Evolutionary conservation across 2,113 vertebrate species (phyloP).

Genomic region (Crotalus helleri): DNA sequence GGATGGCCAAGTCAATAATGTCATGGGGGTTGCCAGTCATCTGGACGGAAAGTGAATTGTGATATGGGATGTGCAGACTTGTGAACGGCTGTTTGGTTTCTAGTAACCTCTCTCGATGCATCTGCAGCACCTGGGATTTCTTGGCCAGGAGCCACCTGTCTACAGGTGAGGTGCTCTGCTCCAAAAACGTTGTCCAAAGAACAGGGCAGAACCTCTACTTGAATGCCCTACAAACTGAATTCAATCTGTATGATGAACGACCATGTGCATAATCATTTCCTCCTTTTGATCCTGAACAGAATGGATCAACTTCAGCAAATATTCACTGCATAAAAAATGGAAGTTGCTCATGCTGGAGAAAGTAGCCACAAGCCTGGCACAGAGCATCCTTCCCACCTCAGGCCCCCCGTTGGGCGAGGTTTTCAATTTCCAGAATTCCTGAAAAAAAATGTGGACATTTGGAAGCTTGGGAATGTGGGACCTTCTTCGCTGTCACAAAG

Average conservation of each 20-base stretch:
- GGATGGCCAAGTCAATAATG: background rate
- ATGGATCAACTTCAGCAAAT: background rate
- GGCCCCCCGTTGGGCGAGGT: background rate
- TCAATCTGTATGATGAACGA: background rate
- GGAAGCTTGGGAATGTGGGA: background rate
- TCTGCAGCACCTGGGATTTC: background rate
- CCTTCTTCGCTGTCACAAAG: background rate
- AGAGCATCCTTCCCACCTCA: background rate
- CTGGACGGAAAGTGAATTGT: background rate
- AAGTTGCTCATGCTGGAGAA: background rate
- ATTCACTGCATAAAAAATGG: background rate
- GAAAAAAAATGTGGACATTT: background rate
- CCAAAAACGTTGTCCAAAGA: background rate
- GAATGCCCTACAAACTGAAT: background rate
- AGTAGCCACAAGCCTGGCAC: background rate
- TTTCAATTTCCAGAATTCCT: background rate
- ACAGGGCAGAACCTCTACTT: background rate
- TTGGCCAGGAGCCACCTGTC: background rate
- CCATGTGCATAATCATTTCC: background rate
- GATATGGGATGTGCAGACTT: background rate
- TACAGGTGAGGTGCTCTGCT: background rate
- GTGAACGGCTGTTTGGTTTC: background rate
- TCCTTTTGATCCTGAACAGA: background rate
- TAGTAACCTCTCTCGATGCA: background rate
- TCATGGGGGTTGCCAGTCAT: background rate